phyloP scores from a whole-genome alignment of 2,797 vertebrate genomes.

The Chelonia mydas region DNA sequence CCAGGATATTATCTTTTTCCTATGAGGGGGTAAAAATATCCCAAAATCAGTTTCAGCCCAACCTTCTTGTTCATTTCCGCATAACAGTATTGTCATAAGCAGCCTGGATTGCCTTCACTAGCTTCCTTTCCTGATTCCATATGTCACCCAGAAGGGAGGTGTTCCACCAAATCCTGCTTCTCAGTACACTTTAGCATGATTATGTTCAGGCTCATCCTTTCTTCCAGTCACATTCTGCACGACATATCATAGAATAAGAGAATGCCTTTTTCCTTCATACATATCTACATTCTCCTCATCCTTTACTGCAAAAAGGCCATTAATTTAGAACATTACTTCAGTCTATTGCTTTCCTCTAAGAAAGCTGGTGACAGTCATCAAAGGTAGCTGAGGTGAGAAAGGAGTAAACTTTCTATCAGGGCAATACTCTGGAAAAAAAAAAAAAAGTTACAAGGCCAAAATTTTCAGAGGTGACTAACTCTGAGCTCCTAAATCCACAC shows the following conservation, averaged over 20 bases:
- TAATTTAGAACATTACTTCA: constrained; percentile 5
- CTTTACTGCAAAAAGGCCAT: constrained; percentile 31
- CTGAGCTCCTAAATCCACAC: constrained; percentile 31
- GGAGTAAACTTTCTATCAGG: not conserved
- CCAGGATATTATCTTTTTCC: constrained; percentile 8
- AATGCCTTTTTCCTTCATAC: not conserved
- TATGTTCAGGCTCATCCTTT: constrained; percentile 65
- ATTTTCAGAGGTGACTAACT: constrained; percentile 52
- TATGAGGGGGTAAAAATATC: not conserved
- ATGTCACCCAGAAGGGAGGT: constrained; percentile 52
- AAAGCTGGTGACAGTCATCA: constrained; percentile 1
- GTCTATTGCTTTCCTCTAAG: not conserved
- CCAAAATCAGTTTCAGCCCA: not conserved
- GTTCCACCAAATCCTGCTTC: constrained; percentile 52
- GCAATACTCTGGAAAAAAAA: accelerated
- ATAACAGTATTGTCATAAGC: constrained; percentile 28
- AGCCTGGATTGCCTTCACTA: constrained; percentile 24
- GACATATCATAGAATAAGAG: not conserved
- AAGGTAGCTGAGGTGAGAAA: constrained; percentile 32
- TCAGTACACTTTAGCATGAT: constrained; percentile 55
- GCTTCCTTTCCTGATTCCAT: not conserved
- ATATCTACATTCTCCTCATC: not conserved
- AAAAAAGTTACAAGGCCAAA: not conserved
- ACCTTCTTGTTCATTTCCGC: not conserved
- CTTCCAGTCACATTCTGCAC: constrained; percentile 37